Base-by-base conservation (phyloP, 2,888 invertebrate species). In the Arctia plantaginis region DNA sequence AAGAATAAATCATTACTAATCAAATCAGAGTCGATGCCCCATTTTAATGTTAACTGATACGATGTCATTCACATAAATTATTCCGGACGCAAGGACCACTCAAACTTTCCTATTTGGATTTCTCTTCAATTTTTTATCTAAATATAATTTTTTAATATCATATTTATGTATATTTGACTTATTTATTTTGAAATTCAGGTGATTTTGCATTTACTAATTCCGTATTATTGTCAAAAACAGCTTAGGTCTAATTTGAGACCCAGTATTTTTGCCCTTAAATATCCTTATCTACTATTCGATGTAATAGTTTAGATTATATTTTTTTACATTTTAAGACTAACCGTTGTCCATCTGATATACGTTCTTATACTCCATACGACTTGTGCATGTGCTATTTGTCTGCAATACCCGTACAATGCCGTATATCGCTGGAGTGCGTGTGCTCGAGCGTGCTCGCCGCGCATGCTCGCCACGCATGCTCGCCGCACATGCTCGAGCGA, bases 31-130 rank as follows among this genome's bases (percentile, higher is more conserved):
- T 85, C 82, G 79, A 84, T 79, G 55, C 71, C 86, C 83, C 83
- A 77, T 75, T 76, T 74, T 77, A 78, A 80, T 78, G 79, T 77
- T 78, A 77, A 74, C 78, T 77, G 76, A 73, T 77, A 80, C 80
- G 80, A 81, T 83, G 77, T 85, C 81, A 85, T 82, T 79, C 85
- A 81, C 80, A 85, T 84, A 87, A 86, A 79, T 73, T 74, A 82
- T 90, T 89, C 89, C 92, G 92, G 91, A 93, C 97, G 97, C 97
- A 97, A 97, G 97, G 97, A 97, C 97, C 97, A 97, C 97, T 97
- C 97, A 97, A 97, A 97, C 94, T 96, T 97, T 97, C 96, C 97
- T 96, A 96, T 92, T 92, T 90, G 88, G 85, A 90, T 88, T 89
- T 88, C 86, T 90, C 88, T 86, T 88, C 67, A 87, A 87, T 86